Evolutionary conservation across 1,140 invertebrate species (phyloP), one percentile per base, ranked within the genome.

Genomic region (Pseudomyrmex pallidus): DNA sequence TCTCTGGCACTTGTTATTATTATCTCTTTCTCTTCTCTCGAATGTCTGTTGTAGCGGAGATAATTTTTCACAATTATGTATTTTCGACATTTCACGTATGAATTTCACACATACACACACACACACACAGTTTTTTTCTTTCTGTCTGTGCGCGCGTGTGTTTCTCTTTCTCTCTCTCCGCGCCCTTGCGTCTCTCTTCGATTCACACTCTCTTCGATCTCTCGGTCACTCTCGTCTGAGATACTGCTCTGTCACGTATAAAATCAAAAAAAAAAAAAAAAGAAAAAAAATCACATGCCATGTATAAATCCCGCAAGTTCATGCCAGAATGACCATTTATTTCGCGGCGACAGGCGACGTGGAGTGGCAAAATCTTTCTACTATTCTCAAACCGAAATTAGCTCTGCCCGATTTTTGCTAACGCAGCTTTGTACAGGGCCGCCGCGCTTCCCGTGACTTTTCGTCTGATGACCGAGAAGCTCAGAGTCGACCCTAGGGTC

Each of bases 391-490:
- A 35, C 63, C 70, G 77, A 84, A 83, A 8, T 20, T 61, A 62
- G 82, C 63, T 86, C 64, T 90, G 89, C 87, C 77, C 85, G 85
- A 90, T 85, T 50, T 87, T 89, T 91, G 68, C 91, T 94, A 94
- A 94, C 86, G 82, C 85, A 90, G 88, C 1, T 93, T 91, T 94
- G 93, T 94, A 85, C 94, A 99, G 98, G 93, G 97, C 98, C 88
- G 98, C 98, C 59, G 98, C 99, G 62, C 95, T 99, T 63, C 99
- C 99, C 59, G 96, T 99, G 63, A 99, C 98, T 62, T 99, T 99
- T 94, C 96, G 96, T 64, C 97, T 98, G 92, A 97, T 99, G 96
- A 98, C 99, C 93, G 97, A 98, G 87, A 98, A 98, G 85, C 95
- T 98, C 67, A 96, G 96, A 85, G 96, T 99, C 77, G 98, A 99